phyloP scores from a whole-genome alignment of 2,797 vertebrate genomes.

The Myotis pilosus region DNA sequence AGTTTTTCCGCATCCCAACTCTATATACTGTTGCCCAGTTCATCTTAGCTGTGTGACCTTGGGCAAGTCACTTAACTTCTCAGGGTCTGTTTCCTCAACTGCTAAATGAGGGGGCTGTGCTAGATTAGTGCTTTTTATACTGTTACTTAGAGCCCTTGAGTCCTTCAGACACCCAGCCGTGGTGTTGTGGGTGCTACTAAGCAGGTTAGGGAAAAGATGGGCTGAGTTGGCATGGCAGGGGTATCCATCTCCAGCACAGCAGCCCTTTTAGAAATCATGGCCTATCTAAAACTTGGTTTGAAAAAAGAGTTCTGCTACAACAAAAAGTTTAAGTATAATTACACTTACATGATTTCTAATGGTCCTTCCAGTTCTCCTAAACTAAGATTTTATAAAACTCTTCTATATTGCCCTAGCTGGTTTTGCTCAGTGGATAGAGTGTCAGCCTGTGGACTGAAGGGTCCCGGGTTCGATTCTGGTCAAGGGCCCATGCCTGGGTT shows the following conservation, averaged over 20 bases:
- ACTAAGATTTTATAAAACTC: conserved; percentile 4
- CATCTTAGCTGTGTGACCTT: neutral
- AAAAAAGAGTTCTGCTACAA: conserved; percentile 30
- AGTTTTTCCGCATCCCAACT: neutral
- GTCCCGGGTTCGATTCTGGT: no score
- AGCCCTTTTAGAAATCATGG: conserved; percentile 27
- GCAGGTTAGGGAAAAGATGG: neutral
- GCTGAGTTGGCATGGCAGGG: conserved; percentile 18
- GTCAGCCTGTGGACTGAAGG: neutral
- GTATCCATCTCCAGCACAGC: conserved; percentile 1
- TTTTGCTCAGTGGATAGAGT: neutral
- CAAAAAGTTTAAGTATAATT: neutral
- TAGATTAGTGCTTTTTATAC: neutral
- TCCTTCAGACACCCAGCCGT: neutral
- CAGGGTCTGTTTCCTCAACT: neutral
- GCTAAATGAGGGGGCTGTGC: neutral
- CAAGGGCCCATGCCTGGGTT: neutral
- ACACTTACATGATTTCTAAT: conserved; percentile 34
- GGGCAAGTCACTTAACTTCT: neutral
- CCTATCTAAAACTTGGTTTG: conserved; percentile 5
- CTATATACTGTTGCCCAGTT: neutral
- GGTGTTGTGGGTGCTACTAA: neutral
- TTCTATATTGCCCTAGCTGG: neutral
- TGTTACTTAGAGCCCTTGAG: neutral
- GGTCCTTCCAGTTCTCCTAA: conserved; percentile 15